A percentile compares a stretch with the other conserved stretches of the same genome.
These are phyloP conservation scores for Geococcyx californianus DNA, from an alignment of 2,113 vertebrate species.

Conservation along the genomic window DNA sequence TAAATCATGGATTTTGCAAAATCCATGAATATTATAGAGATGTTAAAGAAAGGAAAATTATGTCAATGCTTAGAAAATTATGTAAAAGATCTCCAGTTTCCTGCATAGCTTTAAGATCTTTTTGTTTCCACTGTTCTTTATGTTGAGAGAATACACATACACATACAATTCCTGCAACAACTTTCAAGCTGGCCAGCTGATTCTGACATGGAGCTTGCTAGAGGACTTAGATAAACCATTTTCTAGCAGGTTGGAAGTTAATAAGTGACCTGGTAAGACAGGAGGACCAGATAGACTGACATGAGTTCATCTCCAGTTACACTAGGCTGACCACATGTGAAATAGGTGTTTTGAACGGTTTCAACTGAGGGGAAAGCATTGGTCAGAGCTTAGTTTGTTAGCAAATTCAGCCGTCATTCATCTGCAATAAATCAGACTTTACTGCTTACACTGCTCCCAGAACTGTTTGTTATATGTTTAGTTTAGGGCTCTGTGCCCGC, in stretches of 20 bases:
- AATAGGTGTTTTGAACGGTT: not conserved
- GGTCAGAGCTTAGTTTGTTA: not conserved
- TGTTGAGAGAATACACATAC: not conserved
- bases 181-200: not conserved
- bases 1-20: too few relatives aligned
- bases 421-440: constrained; percentile 17
- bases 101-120: not conserved
- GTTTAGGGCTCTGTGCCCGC: constrained; percentile 6
- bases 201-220: not conserved
- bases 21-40: not conserved
- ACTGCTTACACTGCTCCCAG: not conserved
- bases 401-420: not conserved
- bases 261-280: not conserved
- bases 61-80: not conserved
- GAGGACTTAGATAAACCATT: not conserved
- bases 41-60: not conserved
- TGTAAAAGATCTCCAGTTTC: not conserved
- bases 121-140: not conserved
- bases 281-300: not conserved
- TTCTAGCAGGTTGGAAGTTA: not conserved
- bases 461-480: constrained; percentile 14
- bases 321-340: not conserved
- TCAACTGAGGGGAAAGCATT: not conserved
- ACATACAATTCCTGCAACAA: not conserved
- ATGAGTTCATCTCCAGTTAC: not conserved